Percentiles rank a stretch among this genome's conserved stretches.
These are phyloP conservation scores for Eumacrocentrus americanus DNA, from an alignment of 2,888 invertebrate genomes.

Conservation along the genomic window DNA sequence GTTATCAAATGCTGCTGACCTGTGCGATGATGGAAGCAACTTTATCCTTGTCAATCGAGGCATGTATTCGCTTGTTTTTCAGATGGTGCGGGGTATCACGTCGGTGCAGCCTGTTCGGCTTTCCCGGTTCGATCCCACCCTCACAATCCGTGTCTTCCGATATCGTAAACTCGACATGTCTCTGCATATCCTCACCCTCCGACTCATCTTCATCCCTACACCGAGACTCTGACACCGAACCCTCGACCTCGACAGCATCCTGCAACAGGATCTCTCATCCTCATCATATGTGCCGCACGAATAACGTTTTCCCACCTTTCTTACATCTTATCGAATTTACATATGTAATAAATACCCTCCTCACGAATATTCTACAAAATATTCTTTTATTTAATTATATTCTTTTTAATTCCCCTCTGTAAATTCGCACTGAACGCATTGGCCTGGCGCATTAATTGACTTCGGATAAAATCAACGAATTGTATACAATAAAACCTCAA, in stretches of 20 bases:
- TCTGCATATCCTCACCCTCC: slow-evolving; percentile 68
- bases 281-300: too few species aligned
- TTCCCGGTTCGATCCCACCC: slow-evolving; percentile 63
- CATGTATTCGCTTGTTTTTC: slow-evolving; percentile 93
- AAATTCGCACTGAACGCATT: slow-evolving; percentile 19
- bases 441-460: too few species aligned
- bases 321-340: too few species aligned
- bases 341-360: too few species aligned
- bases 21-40: slow-evolving; percentile 75
- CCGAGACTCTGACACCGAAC: slow-evolving; percentile 67
- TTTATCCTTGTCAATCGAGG: slow-evolving; percentile 72
- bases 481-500: too few species aligned
- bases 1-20: slow-evolving; percentile 61
- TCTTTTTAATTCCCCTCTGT: background rate
- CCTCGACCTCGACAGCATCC: slow-evolving; percentile 58
- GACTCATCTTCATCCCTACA: slow-evolving; percentile 68
- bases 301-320: too few species aligned
- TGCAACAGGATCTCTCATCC: slow-evolving; percentile 44
- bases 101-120: slow-evolving; percentile 76
- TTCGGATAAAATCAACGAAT: too few species aligned
- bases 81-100: slow-evolving; percentile 99
- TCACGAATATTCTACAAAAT: slow-evolving; percentile 17
- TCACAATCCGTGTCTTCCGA: slow-evolving; percentile 60
- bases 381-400: background rate
- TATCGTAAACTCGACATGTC: slow-evolving; percentile 59